Base-by-base conservation (phyloP, 2,113 vertebrate genomes). In the Crotalus tigris region DNA sequence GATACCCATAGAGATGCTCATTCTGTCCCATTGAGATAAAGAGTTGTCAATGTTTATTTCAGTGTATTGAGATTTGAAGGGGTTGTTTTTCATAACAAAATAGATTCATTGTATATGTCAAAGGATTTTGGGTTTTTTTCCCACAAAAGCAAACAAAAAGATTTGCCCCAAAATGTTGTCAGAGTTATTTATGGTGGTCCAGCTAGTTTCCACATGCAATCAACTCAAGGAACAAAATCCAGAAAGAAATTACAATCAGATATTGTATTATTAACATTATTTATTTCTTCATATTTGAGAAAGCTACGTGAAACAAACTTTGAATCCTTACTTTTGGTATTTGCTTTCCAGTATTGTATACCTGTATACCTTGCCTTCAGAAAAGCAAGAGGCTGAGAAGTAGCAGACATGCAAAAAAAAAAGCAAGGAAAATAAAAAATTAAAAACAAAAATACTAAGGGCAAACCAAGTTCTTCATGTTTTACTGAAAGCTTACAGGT, bases 401-500 rank as follows among this genome's bases (percentile, higher is more conserved):
- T 23, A 44, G 49, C 13, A 58, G 13, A 81, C 44, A 85, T 24
- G 33, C 15, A 4, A 81, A 69, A 17, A 75, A 39, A 39, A 15
- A 7, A 75, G 5, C 13, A 75, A 81, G 17, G 69, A 33, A 39
- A 81, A 39, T 81, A 21, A 81, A 81, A 81, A 81, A 81, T 39
- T 81, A 39, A 39, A 81, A 39, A 81, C n/a, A 81, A 81, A 81
- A 81, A 81, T 44, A 44, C 7, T 44, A 81, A 51, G 75, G 54
- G 53, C 88, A 93, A 33, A 87, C 0, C 92, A 89, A 89, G 85
- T 89, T 92, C 49, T 91, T 94, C 90, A 88, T 87, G 39, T 92
- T 94, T 54, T 94, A 92, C 53, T 89, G 69, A 95, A 94, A 94
- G 2, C n/a, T 90, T 49, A 75, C 88, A 95, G 94, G 88, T 93